Conservation (phyloP, 2,888 invertebrate genomes). For the Tetanocera ferruginea region DNA sequence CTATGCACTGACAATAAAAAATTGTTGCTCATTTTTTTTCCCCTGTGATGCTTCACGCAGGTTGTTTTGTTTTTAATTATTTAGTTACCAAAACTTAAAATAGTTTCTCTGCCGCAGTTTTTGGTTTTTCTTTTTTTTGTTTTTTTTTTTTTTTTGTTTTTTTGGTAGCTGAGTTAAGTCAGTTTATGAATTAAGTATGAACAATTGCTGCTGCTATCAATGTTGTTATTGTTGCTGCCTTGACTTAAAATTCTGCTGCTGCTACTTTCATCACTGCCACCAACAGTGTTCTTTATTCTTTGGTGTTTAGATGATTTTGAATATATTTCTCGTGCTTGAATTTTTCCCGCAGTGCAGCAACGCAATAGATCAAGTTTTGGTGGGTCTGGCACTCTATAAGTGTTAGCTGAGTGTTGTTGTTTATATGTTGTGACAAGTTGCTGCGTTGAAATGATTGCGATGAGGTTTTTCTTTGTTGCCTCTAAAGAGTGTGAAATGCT, state of each 20-base stretch:
- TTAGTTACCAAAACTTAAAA: constrained; percentile 30
- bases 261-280: constrained; percentile 19
- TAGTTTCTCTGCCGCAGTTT: constrained; percentile 20
- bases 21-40: constrained; percentile 62
- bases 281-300: constrained; percentile 47
- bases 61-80: neutral
- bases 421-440: constrained; percentile 69
- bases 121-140: neutral
- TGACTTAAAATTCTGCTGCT: neutral
- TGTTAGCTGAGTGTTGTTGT: constrained; percentile 62
- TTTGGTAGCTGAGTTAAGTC: neutral
- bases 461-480: neutral
- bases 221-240: neutral
- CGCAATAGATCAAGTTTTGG: neutral
- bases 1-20: constrained; percentile 57
- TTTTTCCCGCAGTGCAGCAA: constrained; percentile 56
- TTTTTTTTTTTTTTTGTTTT: neutral
- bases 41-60: constrained; percentile 50
- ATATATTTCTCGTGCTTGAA: constrained; percentile 59
- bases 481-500: constrained; percentile 10
- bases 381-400: constrained; percentile 47
- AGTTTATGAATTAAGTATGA: constrained; percentile 29
- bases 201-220: constrained; percentile 7
- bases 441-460: constrained; percentile 49
- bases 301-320: constrained; percentile 50